Evolutionary conservation across 2,797 vertebrate species (phyloP), one percentile per base, ranked within the genome.

Genomic region (Tadarida brasiliensis): DNA sequence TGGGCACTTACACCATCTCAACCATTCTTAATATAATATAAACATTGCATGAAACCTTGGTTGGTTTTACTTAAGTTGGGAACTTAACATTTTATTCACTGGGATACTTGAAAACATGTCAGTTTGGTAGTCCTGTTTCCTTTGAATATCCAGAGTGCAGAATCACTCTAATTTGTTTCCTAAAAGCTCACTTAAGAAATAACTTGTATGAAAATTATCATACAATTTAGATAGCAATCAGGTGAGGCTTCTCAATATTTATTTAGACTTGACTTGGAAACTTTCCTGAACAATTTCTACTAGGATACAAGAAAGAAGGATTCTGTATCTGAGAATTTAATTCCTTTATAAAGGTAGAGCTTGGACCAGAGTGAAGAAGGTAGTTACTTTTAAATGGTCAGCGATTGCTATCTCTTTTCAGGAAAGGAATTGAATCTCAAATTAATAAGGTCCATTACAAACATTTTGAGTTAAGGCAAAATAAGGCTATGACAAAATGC

Each of bases 181-280:
- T 67, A 76, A 94, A 92, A 80, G 3, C 26, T 96, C 35, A 47
- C 28, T 73, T 90, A 49, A 68, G 70, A 88, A 94, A 74, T 71
- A 15, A 91, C 11, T 44, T 87, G 35, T 57, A 65, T 2, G 82
- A 71, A 86, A 76, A 70, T 51, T 26, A 54, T 51, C 89, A 11
- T 70, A 15, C 7, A 49, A 17, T 57, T 94, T 80, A 94, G 59
- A 88, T n/a, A 87, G 39, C 10, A 89, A 84, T 94, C 59, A 91
- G 33, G 26, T 76, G 49, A 80, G 19, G 2, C 51, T 80, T 86
- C 61, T 93, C 56, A 70, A 61, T 84, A 56, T 73, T 92, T 96
- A 61, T 78, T 95, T 92, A 92, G 24, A 81, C 82, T 44, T 90
- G 81, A 51, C n/a, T 95, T 92, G 78, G 51, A 85, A 85, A 68